Evolutionary conservation across 2,888 invertebrate species (phyloP), one percentile per base, ranked within the genome.

Genomic region (Sycophila texana): DNA sequence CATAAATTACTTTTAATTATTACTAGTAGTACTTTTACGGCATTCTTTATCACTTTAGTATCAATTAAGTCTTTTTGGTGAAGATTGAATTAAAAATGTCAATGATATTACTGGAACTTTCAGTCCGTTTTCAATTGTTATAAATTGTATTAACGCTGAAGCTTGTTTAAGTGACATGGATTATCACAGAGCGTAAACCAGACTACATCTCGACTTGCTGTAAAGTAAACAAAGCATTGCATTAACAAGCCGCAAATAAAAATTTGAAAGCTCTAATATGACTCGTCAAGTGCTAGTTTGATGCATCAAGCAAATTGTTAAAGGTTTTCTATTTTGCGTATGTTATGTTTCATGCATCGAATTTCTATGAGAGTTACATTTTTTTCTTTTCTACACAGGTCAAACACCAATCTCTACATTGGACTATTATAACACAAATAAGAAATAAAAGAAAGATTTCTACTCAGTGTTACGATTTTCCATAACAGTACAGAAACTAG

Each of bases 221-320:
- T 63, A 26, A 58, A 63, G 57, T 53, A 39, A 5, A 63, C 18
- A 70, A 75, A 79, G 79, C 74, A 55, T 71, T 66, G 39, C 30
- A 16, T 65, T 70, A 71, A 53, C 53, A 71, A 4, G 71, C 65
- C 12, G n/a, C 63, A 63, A 66, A 66, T 74, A 55, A 74, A 55
- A 74, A n/a, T 57, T 68, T 74, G 51, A 74, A 79, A 70, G 70
- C 58, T 74, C 49, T 65, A 65, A 53, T 53, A 39, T 71, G 61
- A 61, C 26, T 39, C 7, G 66, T 74, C 65, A 57, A 68, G 61
- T 67, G 70, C 39, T 71, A 65, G 51, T 39, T 51, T 39, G 26
- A 58, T 51, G 22, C 12, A 57, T 55, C 18, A 3, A 16, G 55
- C 16, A 39, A 30, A 51, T 10, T 51, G 57, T 16, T 51, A 18